Evolutionary conservation across 2,797 vertebrate genomes (phyloP).

Genomic region (Cryptoblepharus egeriae): DNA sequence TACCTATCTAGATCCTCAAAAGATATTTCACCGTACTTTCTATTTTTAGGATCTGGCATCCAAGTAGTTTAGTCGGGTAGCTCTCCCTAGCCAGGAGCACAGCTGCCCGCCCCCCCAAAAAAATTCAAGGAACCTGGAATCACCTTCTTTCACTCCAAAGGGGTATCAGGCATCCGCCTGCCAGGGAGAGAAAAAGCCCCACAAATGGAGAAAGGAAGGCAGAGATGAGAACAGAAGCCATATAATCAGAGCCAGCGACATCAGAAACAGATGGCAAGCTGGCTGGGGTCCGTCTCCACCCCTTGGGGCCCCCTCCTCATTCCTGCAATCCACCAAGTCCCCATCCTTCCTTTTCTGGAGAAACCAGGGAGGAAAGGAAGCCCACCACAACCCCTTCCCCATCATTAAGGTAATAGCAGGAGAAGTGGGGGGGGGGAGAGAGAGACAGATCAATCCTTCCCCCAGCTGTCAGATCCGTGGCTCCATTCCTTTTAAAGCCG

Average conservation of each 20-base stretch:
- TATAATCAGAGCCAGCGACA: background rate
- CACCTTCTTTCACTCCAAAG: background rate
- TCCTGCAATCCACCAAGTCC: background rate
- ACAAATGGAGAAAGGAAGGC: background rate
- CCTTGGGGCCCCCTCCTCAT: fast-evolving
- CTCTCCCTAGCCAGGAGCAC: background rate
- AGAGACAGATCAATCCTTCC: background rate
- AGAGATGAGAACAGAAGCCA: background rate
- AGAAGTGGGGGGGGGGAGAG: no score
- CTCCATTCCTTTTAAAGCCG: background rate
- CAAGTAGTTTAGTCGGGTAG: background rate
- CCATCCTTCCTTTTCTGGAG: background rate
- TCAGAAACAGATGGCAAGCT: background rate
- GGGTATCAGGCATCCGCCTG: background rate
- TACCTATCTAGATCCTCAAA: no score
- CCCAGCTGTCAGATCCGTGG: background rate
- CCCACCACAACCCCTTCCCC: background rate
- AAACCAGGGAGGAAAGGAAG: background rate
- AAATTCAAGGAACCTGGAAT: no score
- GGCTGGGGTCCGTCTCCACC: background rate
- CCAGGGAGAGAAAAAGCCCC: background rate
- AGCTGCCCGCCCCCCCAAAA: background rate
- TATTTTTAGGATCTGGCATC: background rate
- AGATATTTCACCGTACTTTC: background rate
- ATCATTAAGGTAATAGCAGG: background rate